Conservation (phyloP, 2,797 vertebrate genomes). For the Momotus momota region DNA sequence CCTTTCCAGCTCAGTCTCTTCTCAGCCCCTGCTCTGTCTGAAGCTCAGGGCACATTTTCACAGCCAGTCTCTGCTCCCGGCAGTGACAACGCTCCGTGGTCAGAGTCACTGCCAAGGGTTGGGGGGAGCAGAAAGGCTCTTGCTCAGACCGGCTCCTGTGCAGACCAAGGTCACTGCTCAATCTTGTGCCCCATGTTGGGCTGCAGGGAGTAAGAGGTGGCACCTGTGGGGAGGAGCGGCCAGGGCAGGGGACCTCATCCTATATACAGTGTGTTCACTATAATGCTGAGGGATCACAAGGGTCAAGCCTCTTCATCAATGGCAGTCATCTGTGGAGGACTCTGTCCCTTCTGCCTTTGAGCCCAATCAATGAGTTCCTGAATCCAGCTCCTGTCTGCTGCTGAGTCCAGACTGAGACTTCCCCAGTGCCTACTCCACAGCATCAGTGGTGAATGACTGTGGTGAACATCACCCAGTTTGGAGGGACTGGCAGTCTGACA, state of each 20-base stretch:
- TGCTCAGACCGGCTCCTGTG: neutral
- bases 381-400: neutral
- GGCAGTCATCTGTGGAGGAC: neutral
- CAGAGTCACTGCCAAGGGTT: neutral
- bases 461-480: neutral
- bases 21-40: neutral
- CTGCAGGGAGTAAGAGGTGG: neutral
- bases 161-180: neutral
- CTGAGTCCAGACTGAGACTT: neutral
- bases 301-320: neutral
- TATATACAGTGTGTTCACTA: neutral
- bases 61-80: neutral
- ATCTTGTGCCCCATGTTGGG: neutral
- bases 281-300: neutral
- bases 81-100: neutral
- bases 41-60: neutral
- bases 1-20: neutral
- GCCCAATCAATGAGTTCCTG: too few species aligned
- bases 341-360: neutral
- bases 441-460: neutral
- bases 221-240: neutral
- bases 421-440: neutral
- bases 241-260: neutral
- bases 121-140: neutral
- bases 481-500: neutral